Conservation (phyloP, 2,797 vertebrate species). For the Falco concolor region DNA sequence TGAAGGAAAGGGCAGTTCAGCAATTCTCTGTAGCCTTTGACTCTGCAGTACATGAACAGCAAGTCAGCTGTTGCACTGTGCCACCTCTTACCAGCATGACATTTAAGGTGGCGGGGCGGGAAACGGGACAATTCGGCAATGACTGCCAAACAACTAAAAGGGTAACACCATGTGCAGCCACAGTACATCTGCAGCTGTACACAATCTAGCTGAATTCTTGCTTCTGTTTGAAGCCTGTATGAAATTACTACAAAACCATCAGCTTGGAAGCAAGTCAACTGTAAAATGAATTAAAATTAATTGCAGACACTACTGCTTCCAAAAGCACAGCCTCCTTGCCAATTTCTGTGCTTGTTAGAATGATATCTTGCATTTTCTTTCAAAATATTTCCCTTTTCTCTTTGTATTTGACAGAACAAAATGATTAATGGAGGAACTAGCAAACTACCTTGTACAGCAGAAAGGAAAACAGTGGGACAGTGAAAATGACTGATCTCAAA, state of each 20-base stretch:
- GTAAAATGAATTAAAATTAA: conserved; percentile 7
- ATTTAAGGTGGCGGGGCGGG: background rate
- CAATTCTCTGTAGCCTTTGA: background rate
- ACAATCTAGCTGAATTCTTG: background rate
- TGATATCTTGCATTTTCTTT: background rate
- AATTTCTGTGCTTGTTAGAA: background rate
- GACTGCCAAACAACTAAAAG: background rate
- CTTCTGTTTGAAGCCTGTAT: background rate
- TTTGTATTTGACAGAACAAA: background rate
- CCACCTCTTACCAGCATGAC: background rate
- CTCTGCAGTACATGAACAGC: background rate
- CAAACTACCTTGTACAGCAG: background rate
- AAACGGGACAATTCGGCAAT: background rate
- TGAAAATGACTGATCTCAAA: background rate
- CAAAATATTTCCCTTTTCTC: background rate
- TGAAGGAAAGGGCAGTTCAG: background rate
- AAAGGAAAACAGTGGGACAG: background rate
- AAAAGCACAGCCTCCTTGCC: background rate
- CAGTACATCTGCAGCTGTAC: background rate
- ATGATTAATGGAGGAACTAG: background rate
- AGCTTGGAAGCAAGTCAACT: background rate
- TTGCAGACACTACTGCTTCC: background rate
- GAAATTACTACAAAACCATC: background rate
- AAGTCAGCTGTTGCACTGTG: background rate
- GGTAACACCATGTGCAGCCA: background rate